phyloP scores from a whole-genome alignment of 2,113 vertebrate genomes.

The Oenanthe oenanthe region DNA sequence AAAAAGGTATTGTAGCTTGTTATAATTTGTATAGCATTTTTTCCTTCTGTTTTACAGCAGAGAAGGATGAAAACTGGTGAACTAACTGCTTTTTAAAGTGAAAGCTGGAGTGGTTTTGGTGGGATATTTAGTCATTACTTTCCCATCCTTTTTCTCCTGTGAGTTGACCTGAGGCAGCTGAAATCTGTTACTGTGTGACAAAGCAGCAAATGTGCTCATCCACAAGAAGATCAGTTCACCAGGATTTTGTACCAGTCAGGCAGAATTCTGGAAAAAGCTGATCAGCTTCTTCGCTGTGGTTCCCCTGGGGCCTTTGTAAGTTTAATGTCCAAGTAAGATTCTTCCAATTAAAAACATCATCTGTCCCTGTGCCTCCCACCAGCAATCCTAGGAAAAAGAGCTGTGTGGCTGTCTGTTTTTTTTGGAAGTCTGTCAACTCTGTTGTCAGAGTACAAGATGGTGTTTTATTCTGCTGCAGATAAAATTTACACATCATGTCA shows the following conservation, averaged over 20 bases:
- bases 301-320: background rate
- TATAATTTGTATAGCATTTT: background rate
- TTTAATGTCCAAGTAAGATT: background rate
- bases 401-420: background rate
- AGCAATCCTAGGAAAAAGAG: background rate
- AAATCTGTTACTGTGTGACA: background rate
- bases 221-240: background rate
- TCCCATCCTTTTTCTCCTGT: background rate
- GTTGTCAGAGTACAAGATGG: background rate
- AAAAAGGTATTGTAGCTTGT: background rate
- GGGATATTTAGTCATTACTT: background rate
- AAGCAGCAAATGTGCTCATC: background rate
- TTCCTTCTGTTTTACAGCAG: background rate
- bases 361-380: background rate
- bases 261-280: background rate
- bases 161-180: background rate
- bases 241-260: background rate
- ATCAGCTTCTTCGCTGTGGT: fast-evolving
- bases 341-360: background rate
- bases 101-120: background rate
- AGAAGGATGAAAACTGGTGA: background rate
- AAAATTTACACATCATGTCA: background rate
- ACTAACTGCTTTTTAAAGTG: background rate
- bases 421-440: background rate
- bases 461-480: background rate